Percentiles rank a stretch among this genome's conserved stretches.
Evolutionary conservation across 2,888 invertebrate species (phyloP).

Genomic region (Bombylius major): DNA sequence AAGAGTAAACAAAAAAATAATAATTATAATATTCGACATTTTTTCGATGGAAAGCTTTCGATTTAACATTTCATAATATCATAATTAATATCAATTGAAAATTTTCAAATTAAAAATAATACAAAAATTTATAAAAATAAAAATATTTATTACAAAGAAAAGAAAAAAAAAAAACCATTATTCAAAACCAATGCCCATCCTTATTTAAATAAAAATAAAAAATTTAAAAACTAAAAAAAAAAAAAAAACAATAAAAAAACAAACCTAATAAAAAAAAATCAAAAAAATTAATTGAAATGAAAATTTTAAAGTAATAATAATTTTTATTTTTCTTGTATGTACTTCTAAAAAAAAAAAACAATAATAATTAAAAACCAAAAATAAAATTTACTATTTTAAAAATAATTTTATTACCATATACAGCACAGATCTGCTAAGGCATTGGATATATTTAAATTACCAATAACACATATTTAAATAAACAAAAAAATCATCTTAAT

Average conservation of each 20-base stretch:
- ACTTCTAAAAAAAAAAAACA: neutral
- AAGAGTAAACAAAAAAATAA: neutral
- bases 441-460: neutral
- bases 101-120: too few relatives aligned
- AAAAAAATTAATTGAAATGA: neutral
- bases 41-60: slow-evolving; percentile 11
- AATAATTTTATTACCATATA: too few relatives aligned
- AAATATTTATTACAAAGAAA: neutral
- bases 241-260: neutral
- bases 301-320: neutral
- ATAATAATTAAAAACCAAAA: neutral
- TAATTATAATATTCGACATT: neutral
- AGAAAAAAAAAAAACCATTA: too few relatives aligned
- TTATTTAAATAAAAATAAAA: too few relatives aligned
- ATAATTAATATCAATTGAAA: too few relatives aligned
- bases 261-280: neutral
- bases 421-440: neutral
- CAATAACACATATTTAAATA: neutral
- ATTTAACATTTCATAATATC: neutral
- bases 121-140: neutral
- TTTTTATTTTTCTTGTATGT: neutral
- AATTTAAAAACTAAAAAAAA: neutral
- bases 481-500: neutral
- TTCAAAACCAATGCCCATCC: too few relatives aligned
- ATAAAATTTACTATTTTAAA: neutral